Base-by-base conservation (phyloP, 2,888 invertebrate genomes). In the Heliconius ethilla region DNA sequence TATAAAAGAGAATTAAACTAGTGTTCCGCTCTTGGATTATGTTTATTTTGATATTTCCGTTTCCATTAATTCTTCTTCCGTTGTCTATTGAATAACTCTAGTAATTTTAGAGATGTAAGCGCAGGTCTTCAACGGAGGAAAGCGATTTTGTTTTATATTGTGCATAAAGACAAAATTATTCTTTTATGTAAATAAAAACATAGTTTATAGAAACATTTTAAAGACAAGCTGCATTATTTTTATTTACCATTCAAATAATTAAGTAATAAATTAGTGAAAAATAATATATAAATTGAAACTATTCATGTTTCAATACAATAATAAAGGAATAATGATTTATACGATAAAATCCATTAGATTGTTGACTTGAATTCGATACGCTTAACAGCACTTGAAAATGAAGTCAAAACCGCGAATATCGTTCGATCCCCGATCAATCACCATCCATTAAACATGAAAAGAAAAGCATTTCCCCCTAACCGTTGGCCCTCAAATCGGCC, bases 361-460 rank as follows among this genome's bases (percentile, higher is more conserved):
- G 29, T 76, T 45, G 27, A 86, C 85, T 85, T 84, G 84, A 86
- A 87, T 83, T 82, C 83, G 80, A 87, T 88, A 88, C 89, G 87
- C 89, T 91, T 86, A 90, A 91, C 90, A 87, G 86, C 88, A 89
- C 89, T 90, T 87, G 85, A 90, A 89, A 92, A 90, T 87, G 89
- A 89, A 94, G 92, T 93, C 92, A 92, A 92, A 93, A 93, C 92
- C 92, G 89, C 92, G 90, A 89, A 90, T 93, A 93, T 91, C 89
- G 88, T 87, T 88, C 91, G 90, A 89, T 88, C 89, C 89, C 88
- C 94, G 93, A 94, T 94, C 94, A 93, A 94, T 94, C 94, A 94
- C 94, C 94, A 94, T 94, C 94, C 94, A 93, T 94, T 94, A 94
- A 93, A 93, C 90, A 91, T 90, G 93, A 92, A 93, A 93, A 94